Percentiles rank a stretch among this genome's conserved stretches.
These are phyloP conservation scores for Calypte anna DNA, from an alignment of 2,113 vertebrate genomes.

Conservation along the genomic window DNA sequence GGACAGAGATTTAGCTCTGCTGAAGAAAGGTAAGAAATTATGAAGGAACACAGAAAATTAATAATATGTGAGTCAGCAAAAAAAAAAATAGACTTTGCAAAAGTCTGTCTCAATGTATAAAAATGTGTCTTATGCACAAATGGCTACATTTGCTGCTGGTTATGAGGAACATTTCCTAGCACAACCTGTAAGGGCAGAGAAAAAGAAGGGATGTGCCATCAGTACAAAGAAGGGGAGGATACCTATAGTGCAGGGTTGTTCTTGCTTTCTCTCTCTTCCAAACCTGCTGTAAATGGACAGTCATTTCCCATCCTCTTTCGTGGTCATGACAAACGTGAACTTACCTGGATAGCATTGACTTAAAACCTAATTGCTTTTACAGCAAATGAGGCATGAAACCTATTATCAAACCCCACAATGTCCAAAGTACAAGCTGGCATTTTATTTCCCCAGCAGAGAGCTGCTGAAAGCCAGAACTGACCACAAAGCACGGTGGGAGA, in stretches of 20 bases:
- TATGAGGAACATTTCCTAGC: background rate
- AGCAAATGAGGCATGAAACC: conserved; percentile 65
- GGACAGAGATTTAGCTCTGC: background rate
- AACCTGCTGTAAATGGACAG: background rate
- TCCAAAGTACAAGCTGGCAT: background rate
- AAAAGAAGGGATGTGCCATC: background rate
- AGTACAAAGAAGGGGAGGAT: background rate
- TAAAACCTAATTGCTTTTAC: conserved; percentile 61
- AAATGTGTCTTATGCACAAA: background rate
- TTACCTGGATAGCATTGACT: background rate
- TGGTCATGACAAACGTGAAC: conserved; percentile 37
- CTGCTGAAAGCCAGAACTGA: background rate
- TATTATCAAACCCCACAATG: conserved; percentile 50
- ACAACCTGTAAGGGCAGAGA: background rate
- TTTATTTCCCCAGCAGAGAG: conserved; percentile 37
- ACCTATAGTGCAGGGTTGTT: background rate
- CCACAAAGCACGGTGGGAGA: background rate
- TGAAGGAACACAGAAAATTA: background rate
- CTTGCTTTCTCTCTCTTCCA: background rate
- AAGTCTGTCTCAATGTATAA: conserved; percentile 29
- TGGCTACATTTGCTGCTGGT: background rate
- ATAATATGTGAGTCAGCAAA: conserved; percentile 31
- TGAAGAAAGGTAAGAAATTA: conserved; percentile 1
- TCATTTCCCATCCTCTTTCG: background rate
- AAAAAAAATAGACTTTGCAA: conserved; percentile 43